Evolutionary conservation across 2,797 vertebrate genomes (phyloP), one percentile per base, ranked within the genome.

Genomic region (Arremon aurantiirostris): DNA sequence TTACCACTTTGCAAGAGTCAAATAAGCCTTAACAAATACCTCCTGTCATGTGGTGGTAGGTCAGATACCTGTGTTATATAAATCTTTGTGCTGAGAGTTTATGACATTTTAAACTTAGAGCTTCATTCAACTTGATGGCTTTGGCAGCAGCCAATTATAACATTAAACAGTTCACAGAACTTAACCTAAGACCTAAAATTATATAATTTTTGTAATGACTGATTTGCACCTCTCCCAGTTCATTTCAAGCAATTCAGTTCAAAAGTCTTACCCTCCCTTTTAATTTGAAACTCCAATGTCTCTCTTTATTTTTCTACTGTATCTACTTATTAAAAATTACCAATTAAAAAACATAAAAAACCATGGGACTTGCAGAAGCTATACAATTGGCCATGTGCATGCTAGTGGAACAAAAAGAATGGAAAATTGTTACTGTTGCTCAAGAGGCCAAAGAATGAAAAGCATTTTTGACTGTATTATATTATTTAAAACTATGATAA

Each of bases 11-110:
- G 91, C 88, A 98, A 98, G 98, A 98, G 95, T 91, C 96, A 98
- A 97, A 97, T 97, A 96, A 98, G 97, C 98, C 98, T 98, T 99
- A 99, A 99, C 98, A 99, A 98, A 98, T 98, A 98, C 98, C 97
- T 98, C 97, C 97, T 98, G 98, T 93, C 96, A 92, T 82, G 56
- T 96, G 93, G 95, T 90, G 92, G 98, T 97, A 93, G 97, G 98
- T 98, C 97, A 91, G 93, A 97, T 98, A 98, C 98, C 98, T 99
- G 99, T 98, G 97, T 98, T 98, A 97, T 98, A 98, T 99, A 98
- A 98, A 98, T 97, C 95, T 97, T 96, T 97, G 72, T 60, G 78
- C 94, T 97, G 95, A 96, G 95, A 97, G 56, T 96, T 98, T 96
- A 96, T 98, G 98, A 98, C 98, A 98, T 98, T 98, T 98, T 98